Evolutionary conservation across 1,140 invertebrate genomes (phyloP), one percentile per base, ranked within the genome.

Genomic region (Drosophila busckii): DNA sequence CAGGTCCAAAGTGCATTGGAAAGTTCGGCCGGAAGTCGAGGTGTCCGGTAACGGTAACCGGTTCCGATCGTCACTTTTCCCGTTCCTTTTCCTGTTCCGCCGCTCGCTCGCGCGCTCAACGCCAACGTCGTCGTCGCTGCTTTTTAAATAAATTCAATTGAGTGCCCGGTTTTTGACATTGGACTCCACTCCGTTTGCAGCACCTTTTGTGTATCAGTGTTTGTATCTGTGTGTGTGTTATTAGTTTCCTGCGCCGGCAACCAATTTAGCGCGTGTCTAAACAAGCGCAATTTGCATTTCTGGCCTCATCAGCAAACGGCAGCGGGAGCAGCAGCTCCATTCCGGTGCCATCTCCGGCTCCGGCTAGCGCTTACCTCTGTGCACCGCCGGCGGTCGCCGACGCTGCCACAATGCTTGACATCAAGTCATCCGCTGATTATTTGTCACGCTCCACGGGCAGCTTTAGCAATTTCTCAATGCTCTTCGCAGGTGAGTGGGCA

Each of bases 401-500:
- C 55, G 61, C 66, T 49, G 49, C 56, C 69, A 62, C 66, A 78
- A 92, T 92, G 91, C 89, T 92, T 86, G 91, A 92, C 89, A 92
- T 92, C 83, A 92, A 92, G 87, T 91, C 90, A 70, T 91, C 91
- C 62, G 90, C 91, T 78, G 91, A 92, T 89, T 92, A 92, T 87
- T 89, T 92, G 73, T 92, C 90, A 88, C 90, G 91, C 87, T 91
- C 91, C 85, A 82, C 85, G 50, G 91, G 91, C 80, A 92, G 91
- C 41, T 92, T 92, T 87, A 91, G 91, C 87, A 92, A 92, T 86
- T 92, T 92, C 89, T 92, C 91, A 88, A 92, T 92, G 91, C 89
- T 92, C 70, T 92, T 92, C 88, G 91, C 90, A 86, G 91, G 91
- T 92, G 90, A 90, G 88, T 89, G 70, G 70, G 65, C 69, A 58